Conservation (phyloP, 2,888 invertebrate genomes). For the Acleris emargana region DNA sequence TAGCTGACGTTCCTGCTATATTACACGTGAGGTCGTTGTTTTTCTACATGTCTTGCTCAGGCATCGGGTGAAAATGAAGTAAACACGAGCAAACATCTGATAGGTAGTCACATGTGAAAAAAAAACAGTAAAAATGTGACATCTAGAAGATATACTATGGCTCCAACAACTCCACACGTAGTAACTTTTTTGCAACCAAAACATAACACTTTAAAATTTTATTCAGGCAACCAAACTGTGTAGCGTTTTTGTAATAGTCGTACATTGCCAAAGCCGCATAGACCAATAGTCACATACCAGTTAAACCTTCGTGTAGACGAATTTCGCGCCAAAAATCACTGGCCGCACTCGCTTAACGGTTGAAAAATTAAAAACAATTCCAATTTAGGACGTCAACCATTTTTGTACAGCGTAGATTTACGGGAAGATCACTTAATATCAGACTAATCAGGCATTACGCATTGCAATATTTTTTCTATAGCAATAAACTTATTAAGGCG, state of each 20-base stretch:
- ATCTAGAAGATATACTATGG: no score
- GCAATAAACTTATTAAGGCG: no score
- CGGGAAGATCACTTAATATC: background rate
- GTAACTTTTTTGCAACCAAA: no score
- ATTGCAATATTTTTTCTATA: background rate
- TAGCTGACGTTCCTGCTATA: slow-evolving; percentile 14
- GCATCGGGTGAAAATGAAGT: no score
- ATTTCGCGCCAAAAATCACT: slow-evolving; percentile 54
- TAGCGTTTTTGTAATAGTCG: slow-evolving; percentile 3
- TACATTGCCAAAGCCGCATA: slow-evolving; percentile 15
- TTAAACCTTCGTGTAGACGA: slow-evolving; percentile 28
- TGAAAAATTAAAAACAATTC: slow-evolving; percentile 79
- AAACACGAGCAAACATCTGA: no score
- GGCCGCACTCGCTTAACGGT: slow-evolving; percentile 65
- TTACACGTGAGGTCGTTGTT: background rate
- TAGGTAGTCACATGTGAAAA: no score
- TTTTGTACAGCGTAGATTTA: background rate
- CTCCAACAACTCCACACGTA: no score
- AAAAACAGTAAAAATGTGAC: no score
- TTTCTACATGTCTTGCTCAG: no score
- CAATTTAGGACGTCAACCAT: slow-evolving; percentile 72
- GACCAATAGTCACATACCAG: slow-evolving; percentile 23
- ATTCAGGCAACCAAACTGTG: background rate
- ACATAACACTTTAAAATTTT: no score
- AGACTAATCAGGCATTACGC: background rate